Evolutionary conservation across 2,113 vertebrate genomes (phyloP).

Genomic region (Muscicapa adusta): DNA sequence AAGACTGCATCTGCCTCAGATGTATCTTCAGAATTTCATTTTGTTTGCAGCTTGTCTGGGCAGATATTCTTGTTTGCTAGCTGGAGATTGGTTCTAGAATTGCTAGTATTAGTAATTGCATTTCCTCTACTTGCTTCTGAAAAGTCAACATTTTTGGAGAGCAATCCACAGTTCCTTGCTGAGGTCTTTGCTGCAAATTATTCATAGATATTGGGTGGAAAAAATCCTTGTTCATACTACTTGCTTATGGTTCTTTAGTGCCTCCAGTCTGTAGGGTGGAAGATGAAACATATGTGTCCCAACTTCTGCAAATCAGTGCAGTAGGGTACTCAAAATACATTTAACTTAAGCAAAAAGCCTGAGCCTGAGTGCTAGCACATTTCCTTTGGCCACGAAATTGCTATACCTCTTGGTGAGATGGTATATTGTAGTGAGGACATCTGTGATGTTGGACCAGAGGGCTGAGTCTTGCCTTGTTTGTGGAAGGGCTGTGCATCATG

Average conservation of each 20-base stretch:
- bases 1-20: background rate
- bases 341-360: background rate
- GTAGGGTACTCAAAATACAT: background rate
- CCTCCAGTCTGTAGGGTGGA: background rate
- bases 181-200: background rate
- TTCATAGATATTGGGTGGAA: background rate
- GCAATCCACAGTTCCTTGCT: background rate
- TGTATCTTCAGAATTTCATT: background rate
- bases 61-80: background rate
- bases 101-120: background rate
- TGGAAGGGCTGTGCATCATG: background rate
- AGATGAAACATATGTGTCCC: background rate
- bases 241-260: background rate
- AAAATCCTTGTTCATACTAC: background rate
- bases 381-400: background rate
- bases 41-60: background rate
- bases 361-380: background rate
- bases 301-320: background rate
- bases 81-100: background rate
- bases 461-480: background rate
- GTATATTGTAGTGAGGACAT: accelerated
- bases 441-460: background rate
- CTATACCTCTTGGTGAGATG: background rate
- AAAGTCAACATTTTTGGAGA: background rate
- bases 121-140: background rate